Evolutionary conservation across 1,140 invertebrate genomes (phyloP), one percentile per base, ranked within the genome.

Genomic region (Yoshiicerus persimilis): DNA sequence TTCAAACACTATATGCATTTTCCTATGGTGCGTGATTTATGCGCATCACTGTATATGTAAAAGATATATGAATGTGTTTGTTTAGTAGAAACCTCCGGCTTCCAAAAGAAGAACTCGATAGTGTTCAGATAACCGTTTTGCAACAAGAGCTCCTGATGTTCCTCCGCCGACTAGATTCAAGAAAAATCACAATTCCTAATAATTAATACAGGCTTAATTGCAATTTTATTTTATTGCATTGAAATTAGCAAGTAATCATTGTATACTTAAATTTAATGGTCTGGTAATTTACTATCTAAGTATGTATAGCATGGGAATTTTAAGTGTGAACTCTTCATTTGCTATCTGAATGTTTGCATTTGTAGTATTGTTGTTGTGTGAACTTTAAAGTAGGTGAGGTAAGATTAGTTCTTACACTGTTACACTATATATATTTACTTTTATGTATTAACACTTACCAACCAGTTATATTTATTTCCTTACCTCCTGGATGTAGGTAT

Each of bases 91-190:
- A 23, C 87, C 88, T 32, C 88, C 88, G n/a, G 86, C 86, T 85
- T 89, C 88, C 77, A 89, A 64, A 1, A 89, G 20, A 39, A 89
- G 86, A 11, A 87, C 86, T 84, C 80, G 87, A 36, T 89, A 87
- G 13, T 84, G 32, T 36, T 87, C 62, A 6, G 88, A 87, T 6
- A 89, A 47, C 38, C 88, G 23, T n/a, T 87, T 87, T 0, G 88
- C 88, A 2, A 89, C 9, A 3, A 89, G 16, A 6, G 77, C 13
- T n/a, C 88, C 88, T 1, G 41, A 36, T 27, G 88, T 89, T 25
- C 88, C 88, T 13, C 47, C 88, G 1, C 88, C 88, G 32, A 89
- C 88, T 89, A 20, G 30, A 70, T 38, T 27, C 16, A 84, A 66
- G 39, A 85, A 87, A 84, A 85, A 30, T 64, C 34, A 66, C 8